Evolutionary conservation across 1,140 invertebrate genomes (phyloP).

Genomic region (Gonioctena quinquepunctata): DNA sequence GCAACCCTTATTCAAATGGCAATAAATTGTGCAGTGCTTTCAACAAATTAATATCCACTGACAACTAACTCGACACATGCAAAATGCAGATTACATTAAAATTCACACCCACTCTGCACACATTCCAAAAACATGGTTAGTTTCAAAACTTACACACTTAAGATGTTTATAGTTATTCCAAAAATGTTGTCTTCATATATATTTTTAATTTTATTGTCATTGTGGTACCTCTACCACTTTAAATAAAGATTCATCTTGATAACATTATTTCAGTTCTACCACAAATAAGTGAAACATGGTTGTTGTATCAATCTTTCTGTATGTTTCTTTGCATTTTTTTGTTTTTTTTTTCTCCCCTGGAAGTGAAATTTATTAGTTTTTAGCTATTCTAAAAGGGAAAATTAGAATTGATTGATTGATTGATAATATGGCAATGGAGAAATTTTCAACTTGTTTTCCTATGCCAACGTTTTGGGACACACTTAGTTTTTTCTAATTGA

Average conservation of each 20-base stretch:
- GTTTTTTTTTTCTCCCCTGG: too few species aligned
- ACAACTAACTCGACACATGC: conserved; percentile 54
- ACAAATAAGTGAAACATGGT: background rate
- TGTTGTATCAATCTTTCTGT: too few species aligned
- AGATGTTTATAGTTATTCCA: too few species aligned
- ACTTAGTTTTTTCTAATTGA: too few species aligned
- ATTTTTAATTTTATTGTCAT: background rate
- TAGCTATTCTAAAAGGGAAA: too few species aligned
- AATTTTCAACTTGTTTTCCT: too few species aligned
- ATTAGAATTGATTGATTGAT: too few species aligned
- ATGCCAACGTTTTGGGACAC: too few species aligned
- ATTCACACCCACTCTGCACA: conserved; percentile 29
- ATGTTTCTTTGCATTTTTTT: too few species aligned
- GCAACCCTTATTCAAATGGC: background rate
- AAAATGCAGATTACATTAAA: conserved; percentile 45
- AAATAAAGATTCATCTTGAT: background rate
- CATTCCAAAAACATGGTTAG: conserved; percentile 24
- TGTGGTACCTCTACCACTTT: background rate
- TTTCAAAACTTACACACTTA: conserved; percentile 21
- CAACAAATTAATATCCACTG: conserved; percentile 55
- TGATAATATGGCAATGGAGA: too few species aligned
- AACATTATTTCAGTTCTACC: background rate
- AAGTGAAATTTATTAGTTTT: too few species aligned
- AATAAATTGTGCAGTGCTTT: conserved; percentile 49
- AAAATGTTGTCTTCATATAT: too few species aligned